Base-by-base conservation (phyloP, 2,888 invertebrate species). In the Dryobotodes eremita region DNA sequence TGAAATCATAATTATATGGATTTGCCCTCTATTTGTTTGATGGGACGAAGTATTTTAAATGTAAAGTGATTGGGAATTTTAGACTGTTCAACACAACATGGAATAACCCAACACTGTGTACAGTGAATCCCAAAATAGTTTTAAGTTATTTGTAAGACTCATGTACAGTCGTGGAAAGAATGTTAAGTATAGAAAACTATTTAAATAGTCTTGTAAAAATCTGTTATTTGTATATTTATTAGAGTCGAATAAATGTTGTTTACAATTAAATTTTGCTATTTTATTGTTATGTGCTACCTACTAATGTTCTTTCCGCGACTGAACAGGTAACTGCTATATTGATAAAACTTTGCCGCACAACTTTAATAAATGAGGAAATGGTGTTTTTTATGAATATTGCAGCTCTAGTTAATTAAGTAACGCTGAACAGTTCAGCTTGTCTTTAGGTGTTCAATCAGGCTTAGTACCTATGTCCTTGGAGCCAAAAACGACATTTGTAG, bases 141-240 rank as follows among this genome's bases (percentile, higher is more conserved):
- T 53, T 86, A 82, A 86, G 86, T 74, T 85, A 84, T 74, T 83
- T 87, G 72, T 88, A 82, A 84, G 74, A 79, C 79, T 79, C 82
- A 71, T 89, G 89, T 89, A 89, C 89, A 89, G 89, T 89, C 84
- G 89, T 81, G 87, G 89, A 89, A 88, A 89, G 89, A 89, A 85
- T 89, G 88, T 88, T 85, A 83, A 82, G 71, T 79, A 70, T 86
- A 86, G 82, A 82, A 77, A 83, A 82, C 85, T 89, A 89, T 89
- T 88, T 89, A 89, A 84, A 85, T 89, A 89, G 88, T 73, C 46
- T 68, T 89, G 89, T 89, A 89, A 88, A 88, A 88, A 89, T 71
- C 77, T 89, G 88, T 86, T 89, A 88, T 80, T 86, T 89, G 84
- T 89, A 86, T 89, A 88, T 89, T 89, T 89, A 89, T 89, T 85